Evolutionary conservation across 1,140 invertebrate genomes (phyloP), one percentile per base, ranked within the genome.

Genomic region (Brachionus manjavacas): DNA sequence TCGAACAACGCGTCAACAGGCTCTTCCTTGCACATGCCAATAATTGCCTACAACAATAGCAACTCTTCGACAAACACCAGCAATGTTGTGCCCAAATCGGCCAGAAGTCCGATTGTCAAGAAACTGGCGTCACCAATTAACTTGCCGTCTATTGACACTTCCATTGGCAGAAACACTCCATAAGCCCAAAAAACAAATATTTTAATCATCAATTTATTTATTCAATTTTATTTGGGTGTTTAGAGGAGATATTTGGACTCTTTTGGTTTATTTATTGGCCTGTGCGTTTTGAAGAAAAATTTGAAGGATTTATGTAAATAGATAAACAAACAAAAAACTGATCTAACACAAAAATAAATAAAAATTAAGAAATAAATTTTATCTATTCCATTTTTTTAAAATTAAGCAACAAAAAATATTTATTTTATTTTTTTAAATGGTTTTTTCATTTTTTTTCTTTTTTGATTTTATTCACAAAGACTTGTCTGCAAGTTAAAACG

Each of bases 81-180:
- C 35, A 60, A 23, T 68, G 52, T 68, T 7, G 31, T 39, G 23
- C 35, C 52, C 11, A 60, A 55, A 64, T 64, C 79, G 31, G 20
- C 52, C 41, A 81, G 41, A 68, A 81, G 79, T 64, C 79, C 79
- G 3, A 31, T 81, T 31, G 52, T 81, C 16, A 60, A 68, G 39
- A 81, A 81, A 28, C 14, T 81, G 35, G 39, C 79, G 3, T 81
- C 79, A 35, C 79, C 79, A 4, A 60, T 81, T 28, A 81, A 81
- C 60, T 81, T 81, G 60, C 79, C 79, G 64, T 81, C 79, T 12
- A 81, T 81, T 43, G 79, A 81, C 25, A 49, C 41, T 49, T 76
- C 72, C n/a, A 76, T 76, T 12, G 72, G 72, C 11, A 46, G 72
- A 76, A 76, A 20, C 20, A 76, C 72, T 11, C 72, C 72, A 41